Evolutionary conservation across 2,797 vertebrate species (phyloP).

Genomic region (Cheirogaleus major): DNA sequence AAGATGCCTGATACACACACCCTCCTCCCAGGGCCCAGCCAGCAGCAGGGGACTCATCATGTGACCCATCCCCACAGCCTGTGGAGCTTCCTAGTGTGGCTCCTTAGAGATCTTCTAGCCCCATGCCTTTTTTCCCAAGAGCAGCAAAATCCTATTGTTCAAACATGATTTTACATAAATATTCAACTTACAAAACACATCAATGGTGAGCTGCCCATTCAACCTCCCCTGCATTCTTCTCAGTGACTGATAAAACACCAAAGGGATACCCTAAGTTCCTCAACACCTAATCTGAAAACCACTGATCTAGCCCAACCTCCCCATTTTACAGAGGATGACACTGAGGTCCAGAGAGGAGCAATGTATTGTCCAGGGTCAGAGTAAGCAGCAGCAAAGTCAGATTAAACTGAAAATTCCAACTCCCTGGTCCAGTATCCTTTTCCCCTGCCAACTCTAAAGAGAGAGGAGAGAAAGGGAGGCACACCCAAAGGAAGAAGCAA

Average conservation of each 20-base stretch:
- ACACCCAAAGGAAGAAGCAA: neutral
- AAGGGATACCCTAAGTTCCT: neutral
- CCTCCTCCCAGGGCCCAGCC: neutral
- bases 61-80: neutral
- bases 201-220: neutral
- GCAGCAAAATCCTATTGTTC: neutral
- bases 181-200: neutral
- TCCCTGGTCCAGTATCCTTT: neutral
- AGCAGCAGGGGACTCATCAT: neutral
- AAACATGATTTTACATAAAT: neutral
- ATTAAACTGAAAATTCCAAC: neutral
- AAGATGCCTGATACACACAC: rapidly evolving
- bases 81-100: neutral
- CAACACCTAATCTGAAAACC: neutral
- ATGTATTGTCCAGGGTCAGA: neutral
- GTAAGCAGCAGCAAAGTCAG: neutral
- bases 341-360: neutral
- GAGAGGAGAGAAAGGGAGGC: neutral
- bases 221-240: neutral
- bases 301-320: neutral
- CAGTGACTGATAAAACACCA: neutral
- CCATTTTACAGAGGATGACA: neutral
- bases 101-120: neutral
- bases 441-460: neutral
- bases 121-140: neutral